These are phyloP conservation scores for Thalassoma bifasciatum DNA, from an alignment of 2,113 vertebrate genomes.

Conservation along the genomic window DNA sequence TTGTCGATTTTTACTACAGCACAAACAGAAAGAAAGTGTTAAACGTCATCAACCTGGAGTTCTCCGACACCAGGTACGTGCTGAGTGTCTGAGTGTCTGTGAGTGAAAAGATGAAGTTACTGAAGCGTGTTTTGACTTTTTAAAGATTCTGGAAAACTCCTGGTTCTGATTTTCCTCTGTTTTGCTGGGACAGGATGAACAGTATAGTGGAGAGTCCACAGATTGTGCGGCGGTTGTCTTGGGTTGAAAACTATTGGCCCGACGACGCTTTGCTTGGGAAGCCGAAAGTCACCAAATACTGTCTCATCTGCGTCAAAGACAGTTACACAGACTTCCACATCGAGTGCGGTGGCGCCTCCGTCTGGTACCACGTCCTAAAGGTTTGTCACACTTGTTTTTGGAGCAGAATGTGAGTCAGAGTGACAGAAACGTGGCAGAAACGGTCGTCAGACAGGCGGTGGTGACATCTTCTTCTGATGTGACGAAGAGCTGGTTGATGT, in stretches of 20 bases:
- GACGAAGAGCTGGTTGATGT: too few species aligned
- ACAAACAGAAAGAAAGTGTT: conserved; percentile 97
- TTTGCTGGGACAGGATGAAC: conserved; percentile 88
- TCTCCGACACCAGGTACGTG: conserved; percentile 91
- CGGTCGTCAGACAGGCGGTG: too few species aligned
- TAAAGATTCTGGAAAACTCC: not conserved
- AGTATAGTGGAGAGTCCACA: conserved; percentile 95
- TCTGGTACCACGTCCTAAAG: conserved; percentile 97
- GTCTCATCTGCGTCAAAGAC: conserved; percentile 98
- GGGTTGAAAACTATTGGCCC: conserved; percentile 98
- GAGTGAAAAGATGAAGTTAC: too few species aligned
- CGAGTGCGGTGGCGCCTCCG: conserved; percentile 94
- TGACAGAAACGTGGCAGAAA: too few species aligned
- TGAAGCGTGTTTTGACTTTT: not conserved
- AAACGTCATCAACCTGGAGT: conserved; percentile 95
- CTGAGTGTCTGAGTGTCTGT: too few species aligned
- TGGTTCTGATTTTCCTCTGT: not conserved
- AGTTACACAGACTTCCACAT: conserved; percentile 99
- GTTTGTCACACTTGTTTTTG: conserved; percentile 68
- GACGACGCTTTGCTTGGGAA: conserved; percentile 94
- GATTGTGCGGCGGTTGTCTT: conserved; percentile 94
- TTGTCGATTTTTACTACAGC: conserved; percentile 98
- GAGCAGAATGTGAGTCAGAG: not conserved
- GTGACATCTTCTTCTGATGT: too few species aligned
- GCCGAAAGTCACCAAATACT: conserved; percentile 98